Base-by-base conservation (phyloP, 2,113 vertebrate species). In the Corydoras sp. region DNA sequence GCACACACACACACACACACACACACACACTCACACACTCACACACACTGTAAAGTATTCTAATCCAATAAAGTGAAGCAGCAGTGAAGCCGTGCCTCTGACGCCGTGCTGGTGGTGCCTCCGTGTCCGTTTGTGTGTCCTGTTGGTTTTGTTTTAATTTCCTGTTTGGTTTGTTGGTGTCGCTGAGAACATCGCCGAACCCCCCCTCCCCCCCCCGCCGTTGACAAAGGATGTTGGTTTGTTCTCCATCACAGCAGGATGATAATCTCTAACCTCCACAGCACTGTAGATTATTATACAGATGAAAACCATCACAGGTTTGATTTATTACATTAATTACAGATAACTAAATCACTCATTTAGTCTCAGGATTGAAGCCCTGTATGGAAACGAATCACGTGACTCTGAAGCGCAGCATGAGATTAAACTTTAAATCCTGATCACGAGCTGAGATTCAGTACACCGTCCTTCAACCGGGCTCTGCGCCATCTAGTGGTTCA, bases 201-300 rank as follows among this genome's bases (percentile, higher is more conserved):
- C 51, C 51, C 51, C 10, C 51, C 10, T 53, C 10, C 54, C 14
- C n/a, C n/a, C 14, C 14, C 93, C 91, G 92, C 93, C 32, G 32
- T 95, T 95, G 92, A 4, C 81, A 92, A 92, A 94, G 91, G 93
- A 93, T 93, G 92, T 94, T 91, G 93, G 91, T 95, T 93, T 92
- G n/a, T 56, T 10, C 14, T 56, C 4, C 54, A 56, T 56, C 54
- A 7, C 5, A 53, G 93, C 89, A 92, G 91, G 89, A 86, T 93
- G n/a, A n/a, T 89, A 92, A 91, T 62, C 32, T 35, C 32, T 35
- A 35, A 35, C 3, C 3, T 35, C 32, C 32, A 35, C 3, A 35
- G 3, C 32, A 35, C 32, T 35, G 32, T 35, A 6, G 32, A 35
- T 35, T 35, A 35, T 35, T 6, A 35, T n/a, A n/a, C n/a, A n/a